Evolutionary conservation across 2,113 vertebrate genomes (phyloP).

Genomic region (Anarrhichthys ocellatus): DNA sequence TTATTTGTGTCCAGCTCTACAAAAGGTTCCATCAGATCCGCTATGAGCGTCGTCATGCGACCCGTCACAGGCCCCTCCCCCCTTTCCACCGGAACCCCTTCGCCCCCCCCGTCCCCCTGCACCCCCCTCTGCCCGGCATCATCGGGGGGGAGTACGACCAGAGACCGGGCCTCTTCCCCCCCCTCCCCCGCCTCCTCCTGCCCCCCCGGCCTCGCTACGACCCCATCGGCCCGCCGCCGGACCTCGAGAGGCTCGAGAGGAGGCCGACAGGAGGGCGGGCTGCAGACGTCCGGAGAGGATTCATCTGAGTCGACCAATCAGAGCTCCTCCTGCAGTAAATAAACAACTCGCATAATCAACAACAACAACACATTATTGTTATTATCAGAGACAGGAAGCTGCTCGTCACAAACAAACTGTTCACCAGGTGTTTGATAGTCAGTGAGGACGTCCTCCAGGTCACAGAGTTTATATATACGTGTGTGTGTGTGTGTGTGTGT

Average conservation of each 20-base stretch:
- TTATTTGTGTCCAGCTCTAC: constrained; percentile 73
- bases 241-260: not conserved
- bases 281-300: constrained; percentile 72
- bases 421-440: too few species aligned
- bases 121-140: constrained; percentile 77
- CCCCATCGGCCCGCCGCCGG: constrained; percentile 58
- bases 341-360: not conserved
- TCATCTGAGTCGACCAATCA: constrained; percentile 68
- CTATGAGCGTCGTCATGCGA: not conserved
- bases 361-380: too few species aligned
- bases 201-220: constrained; percentile 76
- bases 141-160: constrained; percentile 83
- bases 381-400: too few species aligned
- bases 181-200: constrained; percentile 59
- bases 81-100: constrained; percentile 24
- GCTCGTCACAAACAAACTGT: too few species aligned
- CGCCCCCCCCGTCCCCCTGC: constrained; percentile 52
- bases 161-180: constrained; percentile 53
- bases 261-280: constrained; percentile 35
- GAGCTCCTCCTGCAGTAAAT: not conserved
- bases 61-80: not conserved
- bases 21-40: constrained; percentile 49
- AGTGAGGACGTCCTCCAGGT: too few species aligned
- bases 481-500: too few species aligned
- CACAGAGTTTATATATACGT: too few species aligned